Evolutionary conservation across 2,113 vertebrate genomes (phyloP).

Genomic region (Phalacrocorax aristotelis): DNA sequence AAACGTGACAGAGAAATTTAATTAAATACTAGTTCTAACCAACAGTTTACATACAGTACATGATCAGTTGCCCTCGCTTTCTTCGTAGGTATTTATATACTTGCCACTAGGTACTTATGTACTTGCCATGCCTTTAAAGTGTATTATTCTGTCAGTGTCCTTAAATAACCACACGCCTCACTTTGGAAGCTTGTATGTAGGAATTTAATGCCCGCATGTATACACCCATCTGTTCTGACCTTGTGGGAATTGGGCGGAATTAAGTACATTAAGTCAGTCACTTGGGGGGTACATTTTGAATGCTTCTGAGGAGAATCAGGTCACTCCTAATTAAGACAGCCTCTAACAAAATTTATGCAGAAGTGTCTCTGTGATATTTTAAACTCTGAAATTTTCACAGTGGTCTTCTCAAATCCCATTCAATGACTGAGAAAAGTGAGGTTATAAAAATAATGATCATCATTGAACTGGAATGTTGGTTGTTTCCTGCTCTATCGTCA

Average conservation of each 20-base stretch:
- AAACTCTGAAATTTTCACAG: not conserved
- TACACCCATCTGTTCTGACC: not conserved
- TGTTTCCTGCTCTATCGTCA: constrained; percentile 28
- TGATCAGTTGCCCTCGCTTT: not conserved
- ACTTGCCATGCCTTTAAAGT: not conserved
- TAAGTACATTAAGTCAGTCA: not conserved
- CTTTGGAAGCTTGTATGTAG: not conserved
- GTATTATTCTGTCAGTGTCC: not conserved
- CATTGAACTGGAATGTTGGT: not conserved
- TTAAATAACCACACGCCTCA: not conserved
- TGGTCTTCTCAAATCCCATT: not conserved
- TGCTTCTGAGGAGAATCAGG: not conserved
- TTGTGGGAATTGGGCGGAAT: not conserved
- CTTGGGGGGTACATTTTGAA: constrained; percentile 43
- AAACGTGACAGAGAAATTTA: not conserved
- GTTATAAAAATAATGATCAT: not conserved
- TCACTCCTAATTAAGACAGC: not conserved
- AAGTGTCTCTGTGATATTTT: not conserved
- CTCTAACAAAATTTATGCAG: not conserved
- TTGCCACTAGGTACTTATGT: not conserved
- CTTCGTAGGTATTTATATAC: not conserved
- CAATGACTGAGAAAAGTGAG: not conserved
- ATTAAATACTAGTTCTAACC: not conserved
- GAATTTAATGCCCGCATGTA: not conserved
- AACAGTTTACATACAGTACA: not conserved